Evolutionary conservation across 1,140 invertebrate genomes (phyloP).

Genomic region (Penaeus chinensis): DNA sequence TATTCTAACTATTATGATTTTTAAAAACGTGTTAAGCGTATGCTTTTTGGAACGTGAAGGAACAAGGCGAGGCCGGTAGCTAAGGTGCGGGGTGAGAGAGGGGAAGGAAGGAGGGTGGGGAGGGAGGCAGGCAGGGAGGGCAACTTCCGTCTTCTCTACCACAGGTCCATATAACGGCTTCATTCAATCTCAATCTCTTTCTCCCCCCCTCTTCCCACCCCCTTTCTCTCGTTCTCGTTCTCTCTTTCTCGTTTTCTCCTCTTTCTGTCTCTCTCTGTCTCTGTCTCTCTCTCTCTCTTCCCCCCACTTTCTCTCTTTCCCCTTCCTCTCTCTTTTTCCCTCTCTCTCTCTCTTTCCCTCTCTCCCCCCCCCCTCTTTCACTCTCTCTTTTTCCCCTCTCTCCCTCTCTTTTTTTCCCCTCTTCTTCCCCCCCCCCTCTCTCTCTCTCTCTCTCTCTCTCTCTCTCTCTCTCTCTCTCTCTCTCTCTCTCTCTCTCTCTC

Average conservation of each 20-base stretch:
- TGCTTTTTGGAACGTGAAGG: not conserved
- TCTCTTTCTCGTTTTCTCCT: not conserved
- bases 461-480: slow-evolving; percentile 1
- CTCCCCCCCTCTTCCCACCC: not conserved
- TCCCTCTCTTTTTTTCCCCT: not conserved
- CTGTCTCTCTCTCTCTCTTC: not conserved
- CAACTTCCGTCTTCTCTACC: not conserved
- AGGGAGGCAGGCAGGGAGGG: not conserved
- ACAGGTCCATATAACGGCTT: not conserved
- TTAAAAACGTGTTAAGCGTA: too few species aligned
- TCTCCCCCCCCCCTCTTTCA: not conserved
- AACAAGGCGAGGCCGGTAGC: not conserved
- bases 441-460: not conserved
- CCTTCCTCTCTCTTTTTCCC: not conserved
- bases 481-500: not conserved
- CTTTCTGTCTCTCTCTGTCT: slow-evolving; percentile 14
- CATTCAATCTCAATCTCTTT: not conserved
- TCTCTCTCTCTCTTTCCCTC: not conserved
- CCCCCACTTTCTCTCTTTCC: not conserved
- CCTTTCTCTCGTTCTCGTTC: not conserved
- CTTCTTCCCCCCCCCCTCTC: slow-evolving; percentile 3
- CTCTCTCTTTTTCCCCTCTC: not conserved
- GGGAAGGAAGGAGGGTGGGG: not conserved
- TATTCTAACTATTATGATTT: too few species aligned
- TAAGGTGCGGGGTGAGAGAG: not conserved